phyloP scores from a whole-genome alignment of 2,113 vertebrate genomes.

The Xiphorhynchus elegans region DNA sequence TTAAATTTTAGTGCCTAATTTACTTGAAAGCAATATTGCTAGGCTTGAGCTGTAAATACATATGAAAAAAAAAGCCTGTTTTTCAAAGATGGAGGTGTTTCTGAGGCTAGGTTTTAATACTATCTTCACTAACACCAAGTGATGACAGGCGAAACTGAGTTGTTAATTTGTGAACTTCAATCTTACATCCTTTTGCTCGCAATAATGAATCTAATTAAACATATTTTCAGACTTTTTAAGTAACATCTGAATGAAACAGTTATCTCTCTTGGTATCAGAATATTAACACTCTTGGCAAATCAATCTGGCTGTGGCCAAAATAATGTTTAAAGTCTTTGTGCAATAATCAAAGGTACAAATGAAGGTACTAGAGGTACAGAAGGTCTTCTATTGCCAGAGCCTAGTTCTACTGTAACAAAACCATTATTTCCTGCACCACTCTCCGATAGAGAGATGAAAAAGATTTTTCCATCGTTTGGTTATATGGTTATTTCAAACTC shows the following conservation, averaged over 20 bases:
- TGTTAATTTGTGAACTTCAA: background rate
- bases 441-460: background rate
- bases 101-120: background rate
- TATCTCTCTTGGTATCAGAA: background rate
- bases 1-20: background rate
- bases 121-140: background rate
- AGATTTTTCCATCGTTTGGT: background rate
- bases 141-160: background rate
- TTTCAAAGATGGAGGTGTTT: background rate
- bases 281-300: background rate
- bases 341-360: background rate
- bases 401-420: background rate
- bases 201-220: background rate
- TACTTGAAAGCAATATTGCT: background rate
- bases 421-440: background rate
- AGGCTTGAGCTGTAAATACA: background rate
- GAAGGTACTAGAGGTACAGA: background rate
- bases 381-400: background rate
- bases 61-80: background rate
- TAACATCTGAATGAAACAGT: background rate
- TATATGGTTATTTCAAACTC: background rate
- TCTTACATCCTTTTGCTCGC: background rate
- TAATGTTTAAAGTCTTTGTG: background rate
- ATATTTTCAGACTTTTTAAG: background rate
- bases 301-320: background rate